Evolutionary conservation across 2,113 vertebrate genomes (phyloP).

Genomic region (Lepisosteus oculatus): DNA sequence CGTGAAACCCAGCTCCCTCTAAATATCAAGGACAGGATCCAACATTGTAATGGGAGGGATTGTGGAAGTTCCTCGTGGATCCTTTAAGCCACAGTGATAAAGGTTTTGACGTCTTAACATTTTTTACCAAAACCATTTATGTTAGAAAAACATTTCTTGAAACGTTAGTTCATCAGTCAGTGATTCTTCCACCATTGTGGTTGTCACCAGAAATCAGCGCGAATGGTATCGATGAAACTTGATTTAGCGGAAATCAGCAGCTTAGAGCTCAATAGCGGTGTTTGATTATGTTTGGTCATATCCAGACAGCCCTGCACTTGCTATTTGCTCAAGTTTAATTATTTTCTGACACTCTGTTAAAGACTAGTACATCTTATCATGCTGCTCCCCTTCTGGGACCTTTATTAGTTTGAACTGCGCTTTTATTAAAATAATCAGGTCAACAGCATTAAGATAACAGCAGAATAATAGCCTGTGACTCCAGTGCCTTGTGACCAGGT

Average conservation of each 20-base stretch:
- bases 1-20: too few relatives aligned
- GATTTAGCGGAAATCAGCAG: not conserved
- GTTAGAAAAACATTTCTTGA: too few relatives aligned
- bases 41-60: too few relatives aligned
- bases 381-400: not conserved
- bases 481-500: not conserved
- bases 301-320: not conserved
- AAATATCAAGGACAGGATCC: too few relatives aligned
- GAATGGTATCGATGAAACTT: not conserved
- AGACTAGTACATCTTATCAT: constrained; percentile 13
- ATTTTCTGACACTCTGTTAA: constrained; percentile 18
- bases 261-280: not conserved
- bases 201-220: too few relatives aligned
- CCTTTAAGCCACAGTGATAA: too few relatives aligned
- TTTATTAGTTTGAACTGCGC: constrained; percentile 15
- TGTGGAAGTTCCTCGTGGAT: too few relatives aligned
- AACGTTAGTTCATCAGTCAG: too few relatives aligned
- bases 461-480: not conserved
- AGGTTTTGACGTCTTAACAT: too few relatives aligned
- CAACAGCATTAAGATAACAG: constrained; percentile 3
- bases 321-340: constrained; percentile 22
- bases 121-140: too few relatives aligned
- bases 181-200: too few relatives aligned
- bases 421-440: constrained; percentile 17
- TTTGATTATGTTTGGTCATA: not conserved